phyloP scores from a whole-genome alignment of 1,140 invertebrate genomes.

The Phymorhynchus buccinoides region DNA sequence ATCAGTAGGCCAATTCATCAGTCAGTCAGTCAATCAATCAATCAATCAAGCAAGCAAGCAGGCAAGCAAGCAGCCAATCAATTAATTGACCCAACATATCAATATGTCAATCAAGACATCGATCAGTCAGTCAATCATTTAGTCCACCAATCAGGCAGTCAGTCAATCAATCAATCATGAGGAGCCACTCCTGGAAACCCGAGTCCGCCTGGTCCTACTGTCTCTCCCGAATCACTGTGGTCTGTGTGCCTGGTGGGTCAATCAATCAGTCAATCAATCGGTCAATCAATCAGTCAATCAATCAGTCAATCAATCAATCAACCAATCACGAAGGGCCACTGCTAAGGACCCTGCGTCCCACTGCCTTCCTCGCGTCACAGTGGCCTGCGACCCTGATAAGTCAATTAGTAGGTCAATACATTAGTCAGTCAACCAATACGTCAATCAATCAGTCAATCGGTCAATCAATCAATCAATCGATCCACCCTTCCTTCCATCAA shows the following conservation, averaged over 20 bases:
- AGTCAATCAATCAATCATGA: too few species aligned
- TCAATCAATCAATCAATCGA: too few species aligned
- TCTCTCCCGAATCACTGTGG: conserved; percentile 58
- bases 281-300: neutral
- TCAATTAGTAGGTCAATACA: too few species aligned
- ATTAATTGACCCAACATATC: neutral
- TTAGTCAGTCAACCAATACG: too few species aligned
- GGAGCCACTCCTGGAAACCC: conserved; percentile 76
- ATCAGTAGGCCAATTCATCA: neutral
- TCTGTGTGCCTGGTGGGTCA: conserved; percentile 70
- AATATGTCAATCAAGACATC: too few species aligned
- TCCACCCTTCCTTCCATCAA: neutral
- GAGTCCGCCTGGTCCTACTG: conserved; percentile 54
- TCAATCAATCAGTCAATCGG: neutral
- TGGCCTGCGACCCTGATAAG: conserved; percentile 69
- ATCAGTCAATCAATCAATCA: neutral
- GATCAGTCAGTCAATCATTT: neutral
- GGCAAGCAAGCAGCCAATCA: neutral
- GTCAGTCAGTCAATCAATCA: neutral
- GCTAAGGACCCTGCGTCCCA: too few species aligned
- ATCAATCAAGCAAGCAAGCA: too few species aligned
- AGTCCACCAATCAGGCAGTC: too few species aligned
- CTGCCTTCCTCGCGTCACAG: conserved; percentile 56
- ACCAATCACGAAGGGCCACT: too few species aligned
- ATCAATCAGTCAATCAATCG: too few species aligned